These are phyloP conservation scores for Diarsia brunnea DNA, from an alignment of 2,888 invertebrate species.

Conservation along the genomic window DNA sequence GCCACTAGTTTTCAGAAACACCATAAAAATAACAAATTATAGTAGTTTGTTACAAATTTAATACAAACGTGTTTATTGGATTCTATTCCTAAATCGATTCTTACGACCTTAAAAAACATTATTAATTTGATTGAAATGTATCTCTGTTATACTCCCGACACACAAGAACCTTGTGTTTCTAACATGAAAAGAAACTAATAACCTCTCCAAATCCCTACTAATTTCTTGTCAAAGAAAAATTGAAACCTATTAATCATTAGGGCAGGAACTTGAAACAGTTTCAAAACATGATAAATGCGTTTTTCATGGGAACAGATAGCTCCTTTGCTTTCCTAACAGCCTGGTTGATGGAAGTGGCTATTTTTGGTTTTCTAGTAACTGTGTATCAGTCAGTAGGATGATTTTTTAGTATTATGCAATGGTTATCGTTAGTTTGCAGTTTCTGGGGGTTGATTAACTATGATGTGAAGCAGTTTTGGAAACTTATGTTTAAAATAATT, in stretches of 20 bases:
- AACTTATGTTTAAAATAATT: background rate
- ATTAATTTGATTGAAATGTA: conserved; percentile 40
- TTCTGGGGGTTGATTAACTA: conserved; percentile 7
- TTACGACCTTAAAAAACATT: conserved; percentile 20
- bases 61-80: background rate
- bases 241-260: conserved; percentile 36
- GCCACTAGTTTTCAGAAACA: background rate
- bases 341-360: conserved; percentile 54
- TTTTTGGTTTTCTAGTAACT: conserved; percentile 46
- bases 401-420: conserved; percentile 36
- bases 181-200: conserved; percentile 25
- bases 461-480: conserved; percentile 13
- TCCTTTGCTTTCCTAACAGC: conserved; percentile 35
- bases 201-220: background rate
- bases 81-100: conserved; percentile 10
- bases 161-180: conserved; percentile 21
- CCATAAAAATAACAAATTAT: background rate
- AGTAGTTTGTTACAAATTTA: no score
- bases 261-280: conserved; percentile 27
- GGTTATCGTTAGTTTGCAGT: conserved; percentile 9
- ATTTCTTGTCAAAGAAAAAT: conserved; percentile 50
- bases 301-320: conserved; percentile 53
- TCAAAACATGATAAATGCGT: conserved; percentile 43
- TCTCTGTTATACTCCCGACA: background rate
- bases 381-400: conserved; percentile 41